These are phyloP conservation scores for Montipora cactus DNA, from an alignment of 64 coral and sea anemone species.

Conservation along the genomic window DNA sequence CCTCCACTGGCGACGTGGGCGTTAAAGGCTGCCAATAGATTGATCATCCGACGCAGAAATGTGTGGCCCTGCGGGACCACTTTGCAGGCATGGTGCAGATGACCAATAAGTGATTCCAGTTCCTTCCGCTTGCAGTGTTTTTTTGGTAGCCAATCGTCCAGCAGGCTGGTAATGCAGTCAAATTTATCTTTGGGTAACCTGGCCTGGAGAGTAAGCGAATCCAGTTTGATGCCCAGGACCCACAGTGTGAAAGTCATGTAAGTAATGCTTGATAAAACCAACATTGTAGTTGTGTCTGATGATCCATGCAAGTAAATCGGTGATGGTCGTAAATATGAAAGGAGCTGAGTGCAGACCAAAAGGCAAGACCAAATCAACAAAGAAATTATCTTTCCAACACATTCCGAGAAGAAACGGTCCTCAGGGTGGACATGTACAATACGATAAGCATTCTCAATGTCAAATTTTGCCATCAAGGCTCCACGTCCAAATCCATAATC, in stretches of 20 bases:
- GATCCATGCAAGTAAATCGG: slow-evolving; percentile 11
- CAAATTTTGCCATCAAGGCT: slow-evolving; percentile 30
- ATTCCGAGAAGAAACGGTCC: slow-evolving; percentile 42
- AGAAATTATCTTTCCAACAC: slow-evolving; percentile 37
- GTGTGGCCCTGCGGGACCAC: too few relatives aligned
- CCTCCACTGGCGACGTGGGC: too few relatives aligned
- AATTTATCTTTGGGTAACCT: too few relatives aligned
- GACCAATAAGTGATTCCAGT: too few relatives aligned
- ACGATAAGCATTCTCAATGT: neutral
- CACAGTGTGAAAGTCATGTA: slow-evolving; percentile 6
- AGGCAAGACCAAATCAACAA: slow-evolving; percentile 32
- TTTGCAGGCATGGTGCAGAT: too few relatives aligned
- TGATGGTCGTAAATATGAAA: slow-evolving; percentile 23
- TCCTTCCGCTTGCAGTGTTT: too few relatives aligned
- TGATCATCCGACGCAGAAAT: too few relatives aligned
- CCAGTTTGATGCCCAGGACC: too few relatives aligned
- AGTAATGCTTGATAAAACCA: neutral
- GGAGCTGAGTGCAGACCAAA: slow-evolving; percentile 49
- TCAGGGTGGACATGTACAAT: slow-evolving; percentile 41
- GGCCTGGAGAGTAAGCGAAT: too few relatives aligned
- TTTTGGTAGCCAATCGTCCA: too few relatives aligned
- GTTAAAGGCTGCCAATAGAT: too few relatives aligned
- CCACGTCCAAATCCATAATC: slow-evolving; percentile 3
- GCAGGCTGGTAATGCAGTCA: too few relatives aligned
- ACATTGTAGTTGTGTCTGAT: neutral